Base-by-base conservation (phyloP, 2,888 invertebrate genomes). In the Nemotelus nigrinus region DNA sequence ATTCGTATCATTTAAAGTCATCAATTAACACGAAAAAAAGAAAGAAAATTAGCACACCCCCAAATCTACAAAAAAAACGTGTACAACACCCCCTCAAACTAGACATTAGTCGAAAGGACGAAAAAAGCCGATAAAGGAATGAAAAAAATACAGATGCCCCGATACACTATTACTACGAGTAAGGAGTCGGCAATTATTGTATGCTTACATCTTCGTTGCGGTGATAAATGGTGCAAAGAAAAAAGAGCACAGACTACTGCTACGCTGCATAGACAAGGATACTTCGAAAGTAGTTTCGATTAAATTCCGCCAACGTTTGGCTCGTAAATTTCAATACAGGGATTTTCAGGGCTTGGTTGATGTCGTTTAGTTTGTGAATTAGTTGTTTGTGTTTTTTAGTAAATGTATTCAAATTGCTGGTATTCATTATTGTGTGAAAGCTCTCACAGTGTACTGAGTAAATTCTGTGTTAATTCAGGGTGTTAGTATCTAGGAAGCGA, bases 151-250 rank as follows among this genome's bases (percentile, higher is more conserved):
- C 48, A 70, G 41, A 7, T n/a, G 53, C 4, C n/a, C 39, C 65
- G 45, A 8, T 58, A 58, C n/a, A 7, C 10, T 58, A 58, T 6
- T 10, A 58, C 64, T 47, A 67, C 47, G 10, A 76, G 57, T 25
- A 63, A 74, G 44, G 60, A 76, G 67, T 76, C 57, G 76, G 67
- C 76, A 76, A 76, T 76, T 65, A 67, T 55, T 76, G 65, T 67
- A n/a, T 45, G 50, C 63, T 55, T 67, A 45, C 67, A 76, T 76
- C 67, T 67, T 76, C 47, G 10, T 65, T 44, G 50, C 65, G 55
- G 67, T 76, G 76, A 76, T 76, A 67, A 65, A 76, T 76, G 67
- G 39, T 45, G 8, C 64, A 64, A 64, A 41, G n/a, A n/a, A n/a
- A n/a, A n/a, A n/a, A n/a, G n/a, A n/a, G n/a, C n/a, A n/a, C n/a